phyloP scores from a whole-genome alignment of 2,888 invertebrate genomes.

The Aspidiotus rigidus region DNA sequence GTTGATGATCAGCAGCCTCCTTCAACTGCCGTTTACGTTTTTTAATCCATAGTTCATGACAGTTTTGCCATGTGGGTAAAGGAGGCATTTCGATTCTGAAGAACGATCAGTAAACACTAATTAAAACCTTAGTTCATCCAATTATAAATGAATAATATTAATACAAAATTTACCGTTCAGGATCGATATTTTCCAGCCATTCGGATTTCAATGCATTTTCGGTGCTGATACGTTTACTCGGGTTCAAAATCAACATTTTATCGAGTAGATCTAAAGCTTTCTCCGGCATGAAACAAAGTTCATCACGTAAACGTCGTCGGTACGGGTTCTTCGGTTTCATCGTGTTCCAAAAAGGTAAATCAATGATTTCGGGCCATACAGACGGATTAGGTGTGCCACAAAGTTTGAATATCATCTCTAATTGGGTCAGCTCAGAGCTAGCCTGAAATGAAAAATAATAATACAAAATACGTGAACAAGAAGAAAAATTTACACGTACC shows the following conservation, averaged over 20 bases:
- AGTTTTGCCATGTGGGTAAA: conserved; percentile 93
- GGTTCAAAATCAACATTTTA: conserved; percentile 92
- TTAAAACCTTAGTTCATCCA: not conserved
- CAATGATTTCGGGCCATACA: conserved; percentile 92
- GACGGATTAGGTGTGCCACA: conserved; percentile 95
- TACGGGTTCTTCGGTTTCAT: conserved; percentile 85
- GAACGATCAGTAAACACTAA: not conserved
- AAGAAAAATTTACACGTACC: not conserved
- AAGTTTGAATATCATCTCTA: conserved; percentile 85
- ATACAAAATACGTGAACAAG: not conserved
- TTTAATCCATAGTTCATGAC: conserved; percentile 98
- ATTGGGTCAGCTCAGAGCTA: conserved; percentile 81
- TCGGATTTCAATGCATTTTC: conserved; percentile 84
- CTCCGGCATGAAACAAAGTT: conserved; percentile 84
- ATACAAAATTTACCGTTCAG: conserved; percentile 62
- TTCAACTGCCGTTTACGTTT: conserved; percentile 76
- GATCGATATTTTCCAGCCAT: conserved; percentile 85
- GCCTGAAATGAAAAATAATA: conserved; percentile 52
- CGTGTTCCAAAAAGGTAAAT: conserved; percentile 82
- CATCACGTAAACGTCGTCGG: conserved; percentile 79
- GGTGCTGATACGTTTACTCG: conserved; percentile 83
- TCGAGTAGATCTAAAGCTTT: conserved; percentile 84
- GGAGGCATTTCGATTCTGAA: conserved; percentile 68
- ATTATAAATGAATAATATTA: not conserved
- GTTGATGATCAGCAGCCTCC: conserved; percentile 51